A percentile compares a stretch with the other conserved stretches of the same genome.
Evolutionary conservation across 2,888 invertebrate genomes (phyloP).

Genomic region (Spatulosminthurus flaviceps): DNA sequence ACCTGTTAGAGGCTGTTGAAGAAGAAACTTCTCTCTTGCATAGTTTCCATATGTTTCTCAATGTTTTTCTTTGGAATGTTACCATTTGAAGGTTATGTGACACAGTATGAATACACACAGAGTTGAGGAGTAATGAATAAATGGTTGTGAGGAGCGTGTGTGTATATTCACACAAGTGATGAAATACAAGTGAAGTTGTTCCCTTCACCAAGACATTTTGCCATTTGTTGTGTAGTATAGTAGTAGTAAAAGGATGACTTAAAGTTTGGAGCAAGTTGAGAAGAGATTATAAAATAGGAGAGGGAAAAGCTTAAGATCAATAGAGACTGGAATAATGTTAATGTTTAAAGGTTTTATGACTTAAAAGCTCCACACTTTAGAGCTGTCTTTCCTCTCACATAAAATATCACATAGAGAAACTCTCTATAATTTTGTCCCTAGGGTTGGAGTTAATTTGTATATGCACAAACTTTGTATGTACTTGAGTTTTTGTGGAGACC

Average conservation of each 20-base stretch:
- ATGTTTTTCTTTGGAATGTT: not conserved
- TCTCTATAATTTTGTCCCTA: no score
- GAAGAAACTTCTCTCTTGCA: not conserved
- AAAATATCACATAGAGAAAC: no score
- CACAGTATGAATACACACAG: not conserved
- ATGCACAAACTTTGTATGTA: no score
- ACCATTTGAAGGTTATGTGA: not conserved
- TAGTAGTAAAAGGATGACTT: not conserved
- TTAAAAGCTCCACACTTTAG: conserved; percentile 3
- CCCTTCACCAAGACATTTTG: not conserved
- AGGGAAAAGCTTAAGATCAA: not conserved
- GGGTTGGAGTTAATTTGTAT: no score
- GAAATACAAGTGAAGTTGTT: conserved; percentile 23
- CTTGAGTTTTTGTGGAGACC: no score
- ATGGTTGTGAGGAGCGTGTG: not conserved
- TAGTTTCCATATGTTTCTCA: no score
- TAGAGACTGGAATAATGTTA: conserved; percentile 1
- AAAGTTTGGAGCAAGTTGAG: conserved; percentile 5
- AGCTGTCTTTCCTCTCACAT: not conserved
- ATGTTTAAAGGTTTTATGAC: conserved; percentile 21
- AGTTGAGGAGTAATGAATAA: not conserved
- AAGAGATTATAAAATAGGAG: not conserved
- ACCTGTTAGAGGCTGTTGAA: not conserved
- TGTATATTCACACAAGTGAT: no score
- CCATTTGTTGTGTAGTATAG: not conserved